A percentile compares a stretch with the other conserved stretches of the same genome.
phyloP scores from a whole-genome alignment of 2,113 vertebrate genomes.

The Uropsilus gracilis region DNA sequence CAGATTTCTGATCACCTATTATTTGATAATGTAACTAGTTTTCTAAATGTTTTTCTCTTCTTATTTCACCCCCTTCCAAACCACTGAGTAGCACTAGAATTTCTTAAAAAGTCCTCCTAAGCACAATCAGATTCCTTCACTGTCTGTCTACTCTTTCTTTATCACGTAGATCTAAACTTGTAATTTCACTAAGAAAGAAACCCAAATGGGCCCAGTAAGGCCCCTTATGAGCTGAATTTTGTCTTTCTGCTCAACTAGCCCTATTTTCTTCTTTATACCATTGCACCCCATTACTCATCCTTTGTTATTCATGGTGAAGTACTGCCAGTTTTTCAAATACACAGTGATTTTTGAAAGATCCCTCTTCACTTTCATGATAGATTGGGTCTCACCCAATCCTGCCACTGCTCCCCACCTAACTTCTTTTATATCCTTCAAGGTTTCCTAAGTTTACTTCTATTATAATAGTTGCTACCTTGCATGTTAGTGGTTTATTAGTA shows the following conservation, averaged over 20 bases:
- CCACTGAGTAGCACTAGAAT: background rate
- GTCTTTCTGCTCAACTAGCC: background rate
- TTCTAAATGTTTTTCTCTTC: conserved; percentile 34
- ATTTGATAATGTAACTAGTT: background rate
- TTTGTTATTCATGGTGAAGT: background rate
- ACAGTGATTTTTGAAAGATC: background rate
- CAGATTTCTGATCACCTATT: conserved; percentile 51
- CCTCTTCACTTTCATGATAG: background rate
- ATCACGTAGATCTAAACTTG: conserved; percentile 24
- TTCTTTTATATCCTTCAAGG: background rate
- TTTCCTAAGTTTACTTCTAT: background rate
- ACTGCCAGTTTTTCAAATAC: background rate
- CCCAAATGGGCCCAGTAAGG: background rate
- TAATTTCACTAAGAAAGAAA: conserved; percentile 31
- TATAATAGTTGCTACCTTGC: background rate
- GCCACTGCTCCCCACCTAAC: background rate
- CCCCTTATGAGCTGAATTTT: background rate
- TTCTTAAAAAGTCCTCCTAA: conserved; percentile 26
- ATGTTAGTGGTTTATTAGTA: background rate
- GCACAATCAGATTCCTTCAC: background rate
- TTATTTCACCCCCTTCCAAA: background rate
- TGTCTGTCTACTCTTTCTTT: background rate
- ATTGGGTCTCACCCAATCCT: background rate
- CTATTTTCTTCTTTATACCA: background rate
- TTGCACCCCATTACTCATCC: background rate